Evolutionary conservation across 2,113 vertebrate species (phyloP), one percentile per base, ranked within the genome.

Genomic region (Lethenteron reissneri): DNA sequence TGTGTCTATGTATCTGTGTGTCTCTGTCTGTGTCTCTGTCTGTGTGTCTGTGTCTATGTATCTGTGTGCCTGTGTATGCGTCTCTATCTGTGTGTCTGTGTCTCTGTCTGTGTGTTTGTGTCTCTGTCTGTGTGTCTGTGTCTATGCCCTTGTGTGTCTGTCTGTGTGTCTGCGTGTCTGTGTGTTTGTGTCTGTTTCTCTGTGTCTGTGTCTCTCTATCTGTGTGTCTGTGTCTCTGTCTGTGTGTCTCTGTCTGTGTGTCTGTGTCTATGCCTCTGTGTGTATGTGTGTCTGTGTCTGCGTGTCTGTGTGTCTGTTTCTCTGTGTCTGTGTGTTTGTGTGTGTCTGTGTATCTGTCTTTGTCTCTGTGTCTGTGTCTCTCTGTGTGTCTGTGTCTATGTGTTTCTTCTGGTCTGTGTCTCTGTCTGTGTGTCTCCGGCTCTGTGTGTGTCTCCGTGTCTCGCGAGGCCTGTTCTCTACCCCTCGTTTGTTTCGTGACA

Each of bases 401-500:
- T 64, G 60, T 64, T 5, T 64, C 14, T 5, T 3, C 3, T 1
- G 14, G 60, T 8, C 3, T 64, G 60, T 64, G 60, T 64, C 14
- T 64, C 14, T 64, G 60, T 64, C 3, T 64, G 60, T 64, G 60
- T 64, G 60, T 64, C 13, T 64, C 13, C 17, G 60, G 13, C 3
- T 64, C 14, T 64, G 62, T 68, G 62, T 68, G 62, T 68, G 62
- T 68, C 15, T 68, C 15, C 21, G 62, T 68, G 62, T 68, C 11
- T 9, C 62, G 11, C 15, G 41, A 41, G 41, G 41, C 41, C 41
- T 41, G 41, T 41, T 41, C 41, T 41, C 41, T 41, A 41, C 41
- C 41, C 41, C 41, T 41, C 41, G 41, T 41, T 41, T 41, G 41
- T 41, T 41, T 41, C 41, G 41, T 41, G 41, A 41, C 41, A 41